Conservation (phyloP, 2,113 vertebrate species). For the Salvelinus namaycush region DNA sequence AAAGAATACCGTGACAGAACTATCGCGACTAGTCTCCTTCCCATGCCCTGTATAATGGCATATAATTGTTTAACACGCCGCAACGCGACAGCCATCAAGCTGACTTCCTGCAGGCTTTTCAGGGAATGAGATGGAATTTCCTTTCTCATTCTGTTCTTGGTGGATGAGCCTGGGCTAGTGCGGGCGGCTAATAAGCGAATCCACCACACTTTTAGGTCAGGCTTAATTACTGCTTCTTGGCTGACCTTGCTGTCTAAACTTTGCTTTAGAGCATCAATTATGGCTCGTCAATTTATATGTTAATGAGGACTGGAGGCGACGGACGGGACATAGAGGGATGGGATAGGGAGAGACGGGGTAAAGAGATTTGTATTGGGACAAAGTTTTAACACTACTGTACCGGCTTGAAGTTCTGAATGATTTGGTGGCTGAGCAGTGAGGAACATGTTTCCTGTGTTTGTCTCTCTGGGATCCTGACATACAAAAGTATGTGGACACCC, state of each 20-base stretch:
- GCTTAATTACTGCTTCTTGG: slow-evolving; percentile 72
- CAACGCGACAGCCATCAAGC: background rate
- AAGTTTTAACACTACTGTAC: background rate
- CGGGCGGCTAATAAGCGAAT: slow-evolving; percentile 54
- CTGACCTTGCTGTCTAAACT: slow-evolving; percentile 72
- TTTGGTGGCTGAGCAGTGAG: too few relatives aligned
- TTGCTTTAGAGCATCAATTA: slow-evolving; percentile 70
- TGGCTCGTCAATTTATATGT: slow-evolving; percentile 73
- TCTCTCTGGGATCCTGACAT: too few relatives aligned
- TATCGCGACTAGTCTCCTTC: slow-evolving; percentile 16
- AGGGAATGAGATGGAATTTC: slow-evolving; percentile 54
- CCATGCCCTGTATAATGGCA: slow-evolving; percentile 29
- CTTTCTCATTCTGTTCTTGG: slow-evolving; percentile 60
- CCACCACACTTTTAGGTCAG: slow-evolving; percentile 58
- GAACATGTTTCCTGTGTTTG: too few relatives aligned
- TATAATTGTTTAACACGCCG: slow-evolving; percentile 62
- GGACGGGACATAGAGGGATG: background rate
- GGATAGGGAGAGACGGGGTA: background rate
- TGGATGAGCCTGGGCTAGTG: slow-evolving; percentile 46
- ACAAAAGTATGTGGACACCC: too few relatives aligned
- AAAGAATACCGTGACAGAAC: background rate
- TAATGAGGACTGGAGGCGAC: slow-evolving; percentile 67
- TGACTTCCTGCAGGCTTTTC: slow-evolving; percentile 52
- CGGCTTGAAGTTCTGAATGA: too few relatives aligned
- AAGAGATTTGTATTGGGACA: background rate